Conservation (phyloP, 2,797 vertebrate genomes). For the Ceyx erithaca region DNA sequence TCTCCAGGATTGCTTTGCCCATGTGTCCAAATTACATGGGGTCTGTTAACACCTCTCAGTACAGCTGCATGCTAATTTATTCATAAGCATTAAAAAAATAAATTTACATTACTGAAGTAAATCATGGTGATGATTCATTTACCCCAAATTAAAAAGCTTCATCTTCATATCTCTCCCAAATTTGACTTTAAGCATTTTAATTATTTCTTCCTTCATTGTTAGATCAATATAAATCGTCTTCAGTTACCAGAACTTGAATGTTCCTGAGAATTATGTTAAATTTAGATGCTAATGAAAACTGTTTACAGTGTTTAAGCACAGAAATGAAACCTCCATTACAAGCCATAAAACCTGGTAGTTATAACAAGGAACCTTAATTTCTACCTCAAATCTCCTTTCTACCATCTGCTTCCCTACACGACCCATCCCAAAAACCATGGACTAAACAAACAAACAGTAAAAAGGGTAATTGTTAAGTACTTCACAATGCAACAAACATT, state of each 20-base stretch:
- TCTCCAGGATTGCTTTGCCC: background rate
- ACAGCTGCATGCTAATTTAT: background rate
- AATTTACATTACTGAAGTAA: background rate
- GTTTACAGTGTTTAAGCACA: constrained; percentile 65
- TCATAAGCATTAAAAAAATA: background rate
- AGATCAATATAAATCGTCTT: constrained; percentile 51
- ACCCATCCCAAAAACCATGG: background rate
- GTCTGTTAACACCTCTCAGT: background rate
- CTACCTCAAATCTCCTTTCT: constrained; percentile 49
- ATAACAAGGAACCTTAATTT: constrained; percentile 55
- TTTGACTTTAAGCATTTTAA: constrained; percentile 43
- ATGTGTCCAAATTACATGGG: rapidly evolving
- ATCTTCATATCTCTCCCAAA: constrained; percentile 6
- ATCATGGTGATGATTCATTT: background rate
- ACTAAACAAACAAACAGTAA: constrained; percentile 21
- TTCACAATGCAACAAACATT: background rate
- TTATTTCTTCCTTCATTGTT: constrained; percentile 33
- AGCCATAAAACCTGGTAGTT: constrained; percentile 44
- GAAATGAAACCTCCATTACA: constrained; percentile 41
- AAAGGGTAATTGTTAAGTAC: constrained; percentile 16
- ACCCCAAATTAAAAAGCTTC: constrained; percentile 14
- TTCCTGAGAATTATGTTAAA: constrained; percentile 58
- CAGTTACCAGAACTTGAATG: constrained; percentile 24
- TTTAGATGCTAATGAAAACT: constrained; percentile 59
- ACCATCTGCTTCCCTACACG: constrained; percentile 55